Evolutionary conservation across 2,888 invertebrate species (phyloP).

Genomic region (Drosophila vallismaia): DNA sequence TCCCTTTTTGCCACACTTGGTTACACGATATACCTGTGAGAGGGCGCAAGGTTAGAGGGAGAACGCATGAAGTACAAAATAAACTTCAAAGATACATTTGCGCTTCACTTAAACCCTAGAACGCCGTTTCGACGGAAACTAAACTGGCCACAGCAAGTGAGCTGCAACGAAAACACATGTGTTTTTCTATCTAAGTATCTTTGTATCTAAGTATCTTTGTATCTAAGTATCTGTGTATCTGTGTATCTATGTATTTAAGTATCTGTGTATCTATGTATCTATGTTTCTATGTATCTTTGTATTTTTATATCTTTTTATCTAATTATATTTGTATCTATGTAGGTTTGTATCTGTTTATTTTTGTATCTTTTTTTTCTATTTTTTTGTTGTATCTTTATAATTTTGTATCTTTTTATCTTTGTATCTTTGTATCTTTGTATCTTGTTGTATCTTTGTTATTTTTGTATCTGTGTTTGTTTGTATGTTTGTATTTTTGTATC

Average conservation of each 20-base stretch:
- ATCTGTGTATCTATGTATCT: slow-evolving; percentile 5
- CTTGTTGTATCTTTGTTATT: too few species aligned
- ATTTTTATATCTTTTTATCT: too few species aligned
- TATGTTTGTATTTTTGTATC: too few species aligned
- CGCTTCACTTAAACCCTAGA: slow-evolving; percentile 76
- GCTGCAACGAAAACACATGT: slow-evolving; percentile 7
- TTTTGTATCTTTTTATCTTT: too few species aligned
- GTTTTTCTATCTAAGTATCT: slow-evolving; percentile 8
- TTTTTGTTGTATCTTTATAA: too few species aligned
- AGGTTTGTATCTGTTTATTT: slow-evolving; percentile 6
- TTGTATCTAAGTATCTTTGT: slow-evolving; percentile 3
- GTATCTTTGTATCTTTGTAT: too few species aligned
- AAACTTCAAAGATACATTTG: slow-evolving; percentile 79
- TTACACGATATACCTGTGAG: slow-evolving; percentile 34
- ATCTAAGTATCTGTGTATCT: slow-evolving; percentile 5
- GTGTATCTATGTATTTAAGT: slow-evolving; percentile 6
- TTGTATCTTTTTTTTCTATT: too few species aligned
- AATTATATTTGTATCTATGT: slow-evolving; percentile 6
- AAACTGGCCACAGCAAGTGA: slow-evolving; percentile 48
- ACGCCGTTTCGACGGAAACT: slow-evolving; percentile 71
- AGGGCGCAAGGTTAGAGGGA: slow-evolving; percentile 6
- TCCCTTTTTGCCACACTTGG: slow-evolving; percentile 38
- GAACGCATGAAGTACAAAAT: slow-evolving; percentile 48
- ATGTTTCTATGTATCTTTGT: slow-evolving; percentile 8
- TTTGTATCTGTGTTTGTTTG: too few species aligned